Evolutionary conservation across 1,140 invertebrate species (phyloP), one percentile per base, ranked within the genome.

Genomic region (Hydropsyche tenuis): DNA sequence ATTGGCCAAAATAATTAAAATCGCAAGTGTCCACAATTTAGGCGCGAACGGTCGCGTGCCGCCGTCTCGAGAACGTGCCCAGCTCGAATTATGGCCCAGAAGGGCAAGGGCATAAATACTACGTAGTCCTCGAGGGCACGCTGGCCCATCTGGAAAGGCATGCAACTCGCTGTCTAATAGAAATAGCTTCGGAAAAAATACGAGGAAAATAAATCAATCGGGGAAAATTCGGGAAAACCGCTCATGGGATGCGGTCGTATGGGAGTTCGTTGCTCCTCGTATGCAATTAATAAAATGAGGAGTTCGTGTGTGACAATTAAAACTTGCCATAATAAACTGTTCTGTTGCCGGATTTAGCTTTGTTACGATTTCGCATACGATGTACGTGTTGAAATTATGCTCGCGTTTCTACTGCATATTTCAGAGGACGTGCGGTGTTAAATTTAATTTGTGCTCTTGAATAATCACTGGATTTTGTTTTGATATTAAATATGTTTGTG

Each of bases 1-100:
- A 77, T 77, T 73, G 76, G 68, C 73, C 68, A 48, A 75, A 75
- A 77, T 74, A 77, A 77, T 77, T 77, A 77, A 77, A 77, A 77
- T 77, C 66, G 73, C 73, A 48, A 65, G 66, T 63, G 68, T 63
- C 60, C 73, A 64, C 53, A 71, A 51, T 48, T 46, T 69, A 69
- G 43, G 14, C 30, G 30, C 30, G 30, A 37, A 37, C 30, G 30
- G 30, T 37, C 30, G 30, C 30, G 30, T 37, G 30, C 30, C 30
- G 9, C 30, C 30, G 30, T 37, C 30, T 37, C 30, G 30, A 37
- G 30, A n/a, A n/a, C n/a, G n/a, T n/a, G n/a, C n/a, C n/a, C n/a
- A n/a, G n/a, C n/a, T 37, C 30, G 30, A 37, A 37, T 37, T 37
- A 37, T 37, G 30, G 30, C 30, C 30, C n/a, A n/a, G n/a, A n/a